A percentile compares a stretch with the other conserved stretches of the same genome.
phyloP scores from a whole-genome alignment of 1,140 invertebrate species.

The Gonioctena quinquepunctata region DNA sequence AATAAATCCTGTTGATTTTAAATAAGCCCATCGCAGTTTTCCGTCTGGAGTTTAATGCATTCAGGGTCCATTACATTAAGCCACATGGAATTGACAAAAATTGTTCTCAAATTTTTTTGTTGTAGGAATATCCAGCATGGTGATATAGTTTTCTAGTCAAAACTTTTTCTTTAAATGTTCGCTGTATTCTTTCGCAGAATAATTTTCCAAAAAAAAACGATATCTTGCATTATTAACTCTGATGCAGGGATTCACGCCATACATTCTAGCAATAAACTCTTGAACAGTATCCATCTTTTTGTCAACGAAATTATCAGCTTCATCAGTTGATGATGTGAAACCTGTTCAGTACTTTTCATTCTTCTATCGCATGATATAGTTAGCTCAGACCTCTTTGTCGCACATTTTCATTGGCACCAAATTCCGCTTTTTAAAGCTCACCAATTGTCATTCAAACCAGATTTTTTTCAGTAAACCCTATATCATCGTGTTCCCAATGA shows the following conservation, averaged over 20 bases:
- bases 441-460: too few species aligned
- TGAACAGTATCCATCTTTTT: conserved; percentile 3
- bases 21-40: conserved; percentile 18
- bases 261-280: conserved; percentile 15
- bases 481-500: too few species aligned
- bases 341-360: background rate
- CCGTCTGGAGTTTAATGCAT: background rate
- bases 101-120: conserved; percentile 21
- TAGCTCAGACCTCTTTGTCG: too few species aligned
- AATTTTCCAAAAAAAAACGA: conserved; percentile 12
- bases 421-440: too few species aligned
- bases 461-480: too few species aligned
- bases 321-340: background rate
- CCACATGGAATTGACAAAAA: conserved; percentile 16
- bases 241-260: conserved; percentile 11
- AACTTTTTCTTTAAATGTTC: conserved; percentile 8
- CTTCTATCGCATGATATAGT: too few species aligned
- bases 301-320: background rate
- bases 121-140: conserved; percentile 16
- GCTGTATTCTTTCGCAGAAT: conserved; percentile 10
- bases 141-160: conserved; percentile 12
- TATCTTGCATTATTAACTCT: conserved; percentile 14
- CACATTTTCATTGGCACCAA: too few species aligned
- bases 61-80: conserved; percentile 13
- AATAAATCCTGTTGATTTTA: conserved; percentile 29